Percentiles rank a stretch among this genome's conserved stretches.
phyloP scores from a whole-genome alignment of 2,113 vertebrate species.

The Megaleporinus macrocephalus region DNA sequence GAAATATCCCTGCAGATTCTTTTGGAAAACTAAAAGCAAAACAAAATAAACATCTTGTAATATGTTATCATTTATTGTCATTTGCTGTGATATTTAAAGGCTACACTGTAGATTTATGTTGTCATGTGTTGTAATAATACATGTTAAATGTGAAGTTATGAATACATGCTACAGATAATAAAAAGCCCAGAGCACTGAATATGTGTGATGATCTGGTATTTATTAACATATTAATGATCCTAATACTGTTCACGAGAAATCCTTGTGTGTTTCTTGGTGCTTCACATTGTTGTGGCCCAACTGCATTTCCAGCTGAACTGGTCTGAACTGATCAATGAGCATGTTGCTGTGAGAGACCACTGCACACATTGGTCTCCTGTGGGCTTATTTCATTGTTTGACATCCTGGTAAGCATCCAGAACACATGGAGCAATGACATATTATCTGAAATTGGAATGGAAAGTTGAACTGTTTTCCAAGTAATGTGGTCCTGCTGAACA shows the following conservation, averaged over 20 bases:
- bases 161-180: not conserved
- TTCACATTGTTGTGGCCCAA: not conserved
- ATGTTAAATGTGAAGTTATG: not conserved
- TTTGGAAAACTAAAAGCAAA: too few relatives aligned
- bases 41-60: too few relatives aligned
- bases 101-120: not conserved
- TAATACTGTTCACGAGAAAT: not conserved
- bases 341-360: constrained; percentile 26
- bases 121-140: not conserved
- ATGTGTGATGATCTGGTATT: not conserved
- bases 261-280: not conserved
- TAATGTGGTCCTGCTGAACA: not conserved
- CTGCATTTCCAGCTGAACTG: constrained; percentile 12
- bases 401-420: not conserved
- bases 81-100: not conserved
- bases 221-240: not conserved
- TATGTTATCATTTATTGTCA: too few relatives aligned
- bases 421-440: not conserved
- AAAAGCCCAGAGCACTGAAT: not conserved
- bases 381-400: constrained; percentile 14
- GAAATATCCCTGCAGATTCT: too few relatives aligned
- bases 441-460: not conserved
- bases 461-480: constrained; percentile 6
- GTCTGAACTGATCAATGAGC: constrained; percentile 19
- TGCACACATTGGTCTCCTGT: not conserved